Conservation (phyloP, 2,797 vertebrate genomes). For the Toxotes lorentzi region DNA sequence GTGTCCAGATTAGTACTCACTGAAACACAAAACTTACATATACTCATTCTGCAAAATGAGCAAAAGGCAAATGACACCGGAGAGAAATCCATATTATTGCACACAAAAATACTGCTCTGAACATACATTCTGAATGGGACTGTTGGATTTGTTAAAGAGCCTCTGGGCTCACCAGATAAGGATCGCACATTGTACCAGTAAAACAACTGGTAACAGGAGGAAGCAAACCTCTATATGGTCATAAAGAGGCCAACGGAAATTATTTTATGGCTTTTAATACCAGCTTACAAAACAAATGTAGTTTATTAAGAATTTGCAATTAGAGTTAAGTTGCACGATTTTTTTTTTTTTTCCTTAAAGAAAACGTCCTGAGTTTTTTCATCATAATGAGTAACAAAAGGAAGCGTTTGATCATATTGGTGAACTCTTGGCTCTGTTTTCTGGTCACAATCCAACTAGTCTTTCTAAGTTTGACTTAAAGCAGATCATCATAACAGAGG, state of each 20-base stretch:
- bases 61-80: conserved; percentile 37
- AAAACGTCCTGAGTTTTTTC: neutral
- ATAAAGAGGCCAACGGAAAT: conserved; percentile 13
- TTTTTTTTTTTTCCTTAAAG: neutral
- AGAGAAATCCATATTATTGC: conserved; percentile 46
- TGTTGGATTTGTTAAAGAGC: conserved; percentile 42
- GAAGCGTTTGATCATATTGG: neutral
- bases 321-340: neutral
- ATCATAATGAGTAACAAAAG: neutral
- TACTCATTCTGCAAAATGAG: conserved; percentile 6
- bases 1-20: conserved; percentile 1
- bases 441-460: neutral
- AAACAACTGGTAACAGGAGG: conserved; percentile 32
- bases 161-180: conserved; percentile 36
- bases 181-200: conserved; percentile 33
- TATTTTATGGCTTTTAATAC: neutral
- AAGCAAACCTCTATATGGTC: conserved; percentile 13
- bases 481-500: neutral
- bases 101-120: conserved; percentile 30
- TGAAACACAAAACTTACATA: conserved; percentile 22
- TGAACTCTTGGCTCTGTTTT: neutral
- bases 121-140: conserved; percentile 37
- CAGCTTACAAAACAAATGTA: neutral
- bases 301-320: neutral
- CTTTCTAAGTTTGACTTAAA: neutral